These are phyloP conservation scores for Parelbella ahira DNA, from an alignment of 2,888 invertebrate species.

Conservation along the genomic window DNA sequence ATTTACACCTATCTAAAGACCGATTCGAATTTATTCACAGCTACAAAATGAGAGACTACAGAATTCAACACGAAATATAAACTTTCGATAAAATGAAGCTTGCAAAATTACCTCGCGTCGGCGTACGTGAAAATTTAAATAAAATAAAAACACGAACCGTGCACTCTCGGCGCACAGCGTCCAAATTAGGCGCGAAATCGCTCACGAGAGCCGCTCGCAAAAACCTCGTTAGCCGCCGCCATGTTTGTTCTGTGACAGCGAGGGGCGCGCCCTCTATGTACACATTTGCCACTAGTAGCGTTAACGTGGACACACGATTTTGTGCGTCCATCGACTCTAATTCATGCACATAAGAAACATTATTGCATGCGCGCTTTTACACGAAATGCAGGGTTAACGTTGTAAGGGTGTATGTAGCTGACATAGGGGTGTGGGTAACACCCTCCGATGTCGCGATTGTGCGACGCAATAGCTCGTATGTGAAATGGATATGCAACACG, in stretches of 20 bases:
- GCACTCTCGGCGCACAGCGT: conserved; percentile 36
- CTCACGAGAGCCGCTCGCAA: conserved; percentile 69
- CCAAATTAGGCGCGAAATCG: conserved; percentile 79
- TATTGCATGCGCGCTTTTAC: conserved; percentile 28
- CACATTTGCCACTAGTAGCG: conserved; percentile 51
- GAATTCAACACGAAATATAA: too few species aligned
- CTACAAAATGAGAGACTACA: too few species aligned
- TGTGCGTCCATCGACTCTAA: conserved; percentile 30
- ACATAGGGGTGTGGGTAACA: conserved; percentile 66
- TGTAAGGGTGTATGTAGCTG: conserved; percentile 62
- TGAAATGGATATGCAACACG: conserved; percentile 74
- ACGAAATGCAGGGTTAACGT: conserved; percentile 39
- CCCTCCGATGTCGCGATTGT: conserved; percentile 68
- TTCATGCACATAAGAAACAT: conserved; percentile 34
- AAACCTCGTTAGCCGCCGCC: conserved; percentile 76
- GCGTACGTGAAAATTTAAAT: conserved; percentile 41
- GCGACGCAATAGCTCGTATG: conserved; percentile 68
- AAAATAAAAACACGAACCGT: conserved; percentile 47
- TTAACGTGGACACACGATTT: conserved; percentile 20
- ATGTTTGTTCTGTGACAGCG: conserved; percentile 75
- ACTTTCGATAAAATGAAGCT: conserved; percentile 13
- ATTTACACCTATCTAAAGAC: too few species aligned
- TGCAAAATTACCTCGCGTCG: conserved; percentile 19
- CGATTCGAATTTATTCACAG: too few species aligned
- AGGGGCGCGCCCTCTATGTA: conserved; percentile 77